Base-by-base conservation (phyloP, 2,888 invertebrate genomes). In the Ellobium chinense region DNA sequence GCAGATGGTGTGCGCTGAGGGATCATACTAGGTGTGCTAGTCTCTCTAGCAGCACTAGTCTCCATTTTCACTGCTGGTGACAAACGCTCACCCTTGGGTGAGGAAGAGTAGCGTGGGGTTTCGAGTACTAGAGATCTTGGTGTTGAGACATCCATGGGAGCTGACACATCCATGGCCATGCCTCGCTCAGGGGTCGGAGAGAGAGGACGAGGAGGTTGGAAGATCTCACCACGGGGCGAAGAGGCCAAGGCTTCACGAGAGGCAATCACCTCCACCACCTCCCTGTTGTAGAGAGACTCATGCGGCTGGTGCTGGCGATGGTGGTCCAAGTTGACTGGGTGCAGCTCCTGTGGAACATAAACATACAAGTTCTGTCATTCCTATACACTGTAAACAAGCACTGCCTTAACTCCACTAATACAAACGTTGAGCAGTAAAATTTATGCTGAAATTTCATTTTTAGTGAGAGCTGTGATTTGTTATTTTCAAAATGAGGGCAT, bases 121-220 rank as follows among this genome's bases (percentile, higher is more conserved):
- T 65, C 66, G 4, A 4, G 18, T 18, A 21, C 2, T 9, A 24
- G 27, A 12, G 76, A 54, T 56, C 36, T 76, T 7, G n/a, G 24
- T 54, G 46, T 36, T 18, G 63, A 46, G 9, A 34, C 31, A 54
- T 75, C 65, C 18, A 75, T 21, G 9, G 31, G 37, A 18, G 18
- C 18, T 24, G 78, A 78, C 36, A 36, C n/a, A 9, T 78, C 78
- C 54, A 78, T n/a, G n/a, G 34, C 18, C 70, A 78, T 63, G 24
- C 54, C 63, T 31, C 70, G 39, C 34, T 78, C 78, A 34, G 70
- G 70, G 18, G 78, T 63, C 27, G 70, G 70, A 12, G 78, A 72
- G 18, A 54, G 27, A 27, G 70, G 70, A 12, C 70, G 36, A 46
- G 39, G 70, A 27, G 54, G 78, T n/a, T 77, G 77, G 37, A 58